Percentiles rank a stretch among this genome's conserved stretches.
phyloP scores from a whole-genome alignment of 2,113 vertebrate species.

The Neogale vison region DNA sequence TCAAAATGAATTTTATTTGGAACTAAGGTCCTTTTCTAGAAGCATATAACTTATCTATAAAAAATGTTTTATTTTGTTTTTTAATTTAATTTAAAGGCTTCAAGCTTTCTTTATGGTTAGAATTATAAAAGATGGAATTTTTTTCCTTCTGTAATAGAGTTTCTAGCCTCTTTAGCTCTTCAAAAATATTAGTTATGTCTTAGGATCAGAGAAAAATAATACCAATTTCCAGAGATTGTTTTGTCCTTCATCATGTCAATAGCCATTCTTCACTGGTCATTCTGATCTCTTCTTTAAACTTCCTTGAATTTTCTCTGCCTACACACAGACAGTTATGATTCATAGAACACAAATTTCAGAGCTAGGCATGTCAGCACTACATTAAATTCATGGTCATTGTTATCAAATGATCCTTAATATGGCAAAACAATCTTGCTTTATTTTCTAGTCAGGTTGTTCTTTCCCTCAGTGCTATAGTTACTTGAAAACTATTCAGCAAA shows the following conservation, averaged over 20 bases:
- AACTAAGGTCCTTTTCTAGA: not conserved
- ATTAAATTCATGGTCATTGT: not conserved
- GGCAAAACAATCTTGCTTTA: not conserved
- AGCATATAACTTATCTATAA: not conserved
- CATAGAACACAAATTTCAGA: not conserved
- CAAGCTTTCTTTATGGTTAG: not conserved
- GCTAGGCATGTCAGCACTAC: rapidly evolving
- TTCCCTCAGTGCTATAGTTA: not conserved
- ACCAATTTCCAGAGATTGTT: not conserved
- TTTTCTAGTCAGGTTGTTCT: not conserved
- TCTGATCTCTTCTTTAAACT: not conserved
- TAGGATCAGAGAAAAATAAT: not conserved
- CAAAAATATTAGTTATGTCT: not conserved
- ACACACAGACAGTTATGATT: not conserved
- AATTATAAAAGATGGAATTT: not conserved
- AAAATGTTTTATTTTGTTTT: not conserved
- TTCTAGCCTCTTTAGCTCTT: not conserved
- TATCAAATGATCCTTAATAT: not conserved
- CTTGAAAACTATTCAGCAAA: not conserved
- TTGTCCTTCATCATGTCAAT: not conserved
- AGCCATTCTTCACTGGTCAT: not conserved
- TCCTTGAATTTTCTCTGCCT: not conserved
- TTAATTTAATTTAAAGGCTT: not conserved
- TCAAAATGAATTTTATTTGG: not conserved
- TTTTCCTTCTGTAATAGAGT: not conserved